Conservation (phyloP, 2,888 invertebrate genomes). For the Serrognathus titanus region DNA sequence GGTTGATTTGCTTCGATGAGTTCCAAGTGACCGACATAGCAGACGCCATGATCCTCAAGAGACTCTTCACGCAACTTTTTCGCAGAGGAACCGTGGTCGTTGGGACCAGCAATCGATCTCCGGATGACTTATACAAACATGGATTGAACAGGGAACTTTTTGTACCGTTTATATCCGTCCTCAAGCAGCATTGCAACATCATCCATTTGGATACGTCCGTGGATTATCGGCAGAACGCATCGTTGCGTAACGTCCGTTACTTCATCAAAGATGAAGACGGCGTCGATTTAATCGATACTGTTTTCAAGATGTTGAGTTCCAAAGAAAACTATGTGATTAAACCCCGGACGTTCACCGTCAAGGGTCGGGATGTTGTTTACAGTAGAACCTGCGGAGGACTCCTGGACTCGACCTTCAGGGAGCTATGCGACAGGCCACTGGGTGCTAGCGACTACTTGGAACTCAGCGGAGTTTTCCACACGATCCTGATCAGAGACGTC, state of each 20-base stretch:
- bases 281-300: conserved; percentile 65
- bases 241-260: conserved; percentile 62
- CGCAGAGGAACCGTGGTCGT: conserved; percentile 87
- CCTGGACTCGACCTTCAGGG: conserved; percentile 82
- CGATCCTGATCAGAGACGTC: conserved; percentile 85
- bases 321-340: conserved; percentile 88
- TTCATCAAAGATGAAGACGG: conserved; percentile 69
- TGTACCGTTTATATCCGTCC: conserved; percentile 88
- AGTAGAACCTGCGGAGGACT: conserved; percentile 89
- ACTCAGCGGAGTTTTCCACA: conserved; percentile 91
- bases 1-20: conserved; percentile 97
- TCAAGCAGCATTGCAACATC: conserved; percentile 80
- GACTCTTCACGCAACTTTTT: conserved; percentile 92
- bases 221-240: conserved; percentile 81
- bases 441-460: conserved; percentile 95
- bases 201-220: conserved; percentile 86
- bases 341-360: conserved; percentile 79
- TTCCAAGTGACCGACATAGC: conserved; percentile 99
- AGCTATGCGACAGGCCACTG: conserved; percentile 86
- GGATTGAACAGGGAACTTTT: conserved; percentile 96
- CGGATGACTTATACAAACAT: conserved; percentile 97
- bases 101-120: conserved; percentile 94
- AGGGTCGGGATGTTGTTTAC: conserved; percentile 86
- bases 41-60: conserved; percentile 97
- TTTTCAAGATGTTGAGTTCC: conserved; percentile 84